A percentile compares a stretch with the other conserved stretches of the same genome.
Conservation (phyloP, 2,797 vertebrate species). For the Alosa sapidissima region DNA sequence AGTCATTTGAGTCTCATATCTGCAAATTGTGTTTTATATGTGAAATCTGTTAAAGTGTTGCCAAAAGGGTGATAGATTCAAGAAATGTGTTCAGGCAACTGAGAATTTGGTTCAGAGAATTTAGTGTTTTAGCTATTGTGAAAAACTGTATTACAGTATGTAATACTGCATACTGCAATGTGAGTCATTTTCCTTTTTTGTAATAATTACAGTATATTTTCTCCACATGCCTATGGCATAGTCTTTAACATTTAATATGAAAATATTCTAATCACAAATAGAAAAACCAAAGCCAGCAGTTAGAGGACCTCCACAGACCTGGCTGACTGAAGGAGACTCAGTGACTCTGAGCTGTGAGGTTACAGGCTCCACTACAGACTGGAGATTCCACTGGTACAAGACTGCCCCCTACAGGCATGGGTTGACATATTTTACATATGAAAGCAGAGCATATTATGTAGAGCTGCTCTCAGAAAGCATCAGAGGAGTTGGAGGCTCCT, state of each 20-base stretch:
- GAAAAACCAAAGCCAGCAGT: neutral
- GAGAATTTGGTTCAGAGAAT: too few relatives aligned
- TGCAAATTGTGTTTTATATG: too few relatives aligned
- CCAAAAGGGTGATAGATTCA: too few relatives aligned
- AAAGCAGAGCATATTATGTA: neutral
- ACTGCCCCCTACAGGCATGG: slow-evolving; percentile 2
- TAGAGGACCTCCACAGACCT: neutral
- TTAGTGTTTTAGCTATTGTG: too few relatives aligned
- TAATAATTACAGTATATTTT: too few relatives aligned
- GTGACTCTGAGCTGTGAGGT: slow-evolving; percentile 33
- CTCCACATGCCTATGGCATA: too few relatives aligned
- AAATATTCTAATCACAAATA: neutral
- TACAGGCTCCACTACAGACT: slow-evolving; percentile 4
- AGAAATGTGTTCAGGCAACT: too few relatives aligned
- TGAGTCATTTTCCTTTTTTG: too few relatives aligned
- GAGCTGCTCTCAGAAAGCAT: slow-evolving; percentile 17
- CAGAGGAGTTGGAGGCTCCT: neutral
- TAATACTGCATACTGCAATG: too few relatives aligned
- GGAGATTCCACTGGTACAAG: slow-evolving; percentile 36
- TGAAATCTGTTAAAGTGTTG: too few relatives aligned
- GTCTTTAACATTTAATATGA: neutral
- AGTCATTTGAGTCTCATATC: too few relatives aligned
- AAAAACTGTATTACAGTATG: too few relatives aligned
- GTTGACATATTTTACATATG: neutral
- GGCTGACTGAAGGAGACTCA: slow-evolving; percentile 28